Evolutionary conservation across 2,888 invertebrate genomes (phyloP).

Genomic region (Mythimna pallens): DNA sequence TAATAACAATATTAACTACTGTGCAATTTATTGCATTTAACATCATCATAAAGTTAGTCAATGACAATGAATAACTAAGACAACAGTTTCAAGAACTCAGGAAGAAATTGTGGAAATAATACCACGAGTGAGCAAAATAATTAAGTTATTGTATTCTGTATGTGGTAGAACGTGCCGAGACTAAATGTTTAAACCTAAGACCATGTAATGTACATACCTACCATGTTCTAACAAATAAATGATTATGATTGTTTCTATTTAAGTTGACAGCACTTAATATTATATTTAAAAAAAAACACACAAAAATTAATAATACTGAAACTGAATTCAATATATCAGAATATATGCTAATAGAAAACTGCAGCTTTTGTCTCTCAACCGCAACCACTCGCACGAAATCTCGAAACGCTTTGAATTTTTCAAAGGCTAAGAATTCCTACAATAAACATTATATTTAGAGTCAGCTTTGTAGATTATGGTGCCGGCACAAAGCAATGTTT

Average conservation of each 20-base stretch:
- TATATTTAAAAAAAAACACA: too few species aligned
- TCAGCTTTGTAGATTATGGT: constrained; percentile 11
- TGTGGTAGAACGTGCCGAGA: too few species aligned
- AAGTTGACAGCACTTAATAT: too few species aligned
- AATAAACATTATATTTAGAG: background rate
- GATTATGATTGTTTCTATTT: too few species aligned
- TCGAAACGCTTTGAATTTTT: constrained; percentile 1
- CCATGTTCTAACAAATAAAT: too few species aligned
- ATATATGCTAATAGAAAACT: background rate
- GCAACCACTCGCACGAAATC: background rate
- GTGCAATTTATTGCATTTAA: background rate
- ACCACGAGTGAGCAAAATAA: background rate
- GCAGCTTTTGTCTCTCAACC: background rate
- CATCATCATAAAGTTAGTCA: background rate
- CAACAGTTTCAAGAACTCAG: background rate
- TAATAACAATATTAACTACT: background rate
- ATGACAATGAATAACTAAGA: background rate
- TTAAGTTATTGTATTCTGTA: background rate
- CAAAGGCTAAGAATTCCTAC: background rate
- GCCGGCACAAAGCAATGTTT: background rate
- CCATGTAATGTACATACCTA: too few species aligned
- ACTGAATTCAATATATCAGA: too few species aligned
- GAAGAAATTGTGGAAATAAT: background rate
- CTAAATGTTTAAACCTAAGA: too few species aligned
- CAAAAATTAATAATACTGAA: too few species aligned